These are phyloP conservation scores for Malurus cyaneus DNA, from an alignment of 2,113 vertebrate genomes.

Conservation along the genomic window DNA sequence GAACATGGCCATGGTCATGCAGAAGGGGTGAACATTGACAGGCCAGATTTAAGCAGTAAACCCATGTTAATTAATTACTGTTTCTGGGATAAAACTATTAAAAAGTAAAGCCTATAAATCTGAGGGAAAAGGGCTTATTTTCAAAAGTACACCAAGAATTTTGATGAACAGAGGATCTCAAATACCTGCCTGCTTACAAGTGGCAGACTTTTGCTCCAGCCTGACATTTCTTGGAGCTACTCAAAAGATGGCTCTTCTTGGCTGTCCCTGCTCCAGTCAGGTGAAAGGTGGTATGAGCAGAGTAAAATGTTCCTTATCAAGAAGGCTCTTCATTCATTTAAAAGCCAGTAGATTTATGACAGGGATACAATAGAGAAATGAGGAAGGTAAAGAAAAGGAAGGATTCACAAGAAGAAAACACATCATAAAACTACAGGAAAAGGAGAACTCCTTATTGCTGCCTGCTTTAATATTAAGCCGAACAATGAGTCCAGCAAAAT, in stretches of 20 bases:
- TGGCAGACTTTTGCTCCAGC: not conserved
- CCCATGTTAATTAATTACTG: not conserved
- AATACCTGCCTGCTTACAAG: not conserved
- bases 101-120: not conserved
- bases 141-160: not conserved
- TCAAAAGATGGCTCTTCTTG: not conserved
- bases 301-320: not conserved
- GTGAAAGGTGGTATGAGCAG: not conserved
- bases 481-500: not conserved
- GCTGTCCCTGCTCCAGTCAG: not conserved
- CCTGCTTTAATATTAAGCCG: not conserved
- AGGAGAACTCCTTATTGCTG: not conserved
- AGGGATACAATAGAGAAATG: not conserved
- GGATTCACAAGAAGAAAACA: not conserved
- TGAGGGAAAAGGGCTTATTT: not conserved
- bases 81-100: not conserved
- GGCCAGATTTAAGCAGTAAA: not conserved
- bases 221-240: not conserved
- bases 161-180: not conserved
- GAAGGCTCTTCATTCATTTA: not conserved
- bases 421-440: not conserved
- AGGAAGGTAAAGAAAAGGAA: not conserved
- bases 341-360: not conserved
- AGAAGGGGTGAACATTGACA: not conserved
- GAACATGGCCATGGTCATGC: fast-evolving